Evolutionary conservation across 2,113 vertebrate species (phyloP), one percentile per base, ranked within the genome.

Genomic region (Pipra filicauda): DNA sequence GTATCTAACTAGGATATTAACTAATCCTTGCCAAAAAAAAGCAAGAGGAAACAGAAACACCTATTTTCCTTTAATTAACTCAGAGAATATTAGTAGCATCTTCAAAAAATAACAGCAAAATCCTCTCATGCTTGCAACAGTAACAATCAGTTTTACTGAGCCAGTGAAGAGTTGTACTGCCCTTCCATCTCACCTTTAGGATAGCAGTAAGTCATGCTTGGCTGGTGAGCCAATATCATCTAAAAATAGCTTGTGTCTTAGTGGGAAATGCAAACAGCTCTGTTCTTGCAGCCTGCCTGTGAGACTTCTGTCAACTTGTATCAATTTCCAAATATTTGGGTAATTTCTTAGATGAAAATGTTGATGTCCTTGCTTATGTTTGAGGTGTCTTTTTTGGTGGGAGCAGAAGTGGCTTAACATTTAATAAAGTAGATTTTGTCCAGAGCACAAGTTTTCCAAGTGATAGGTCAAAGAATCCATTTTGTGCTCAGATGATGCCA

Each of bases 211-310:
- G 84, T 84, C 52, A 78, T 86, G 17, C 69, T 92, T 83, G 82
- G 52, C 64, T 91, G 55, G 48, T 71, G 52, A 90, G 64, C 75
- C 79, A 86, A 20, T 86, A 88, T 51, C 0, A 10, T 83, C 88
- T 96, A 95, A 96, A 97, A 95, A 96, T 95, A 96, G 57, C 39
- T 52, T 43, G 20, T 72, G 39, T 89, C 58, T 89, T 66, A 80
- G 55, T 79, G 43, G 67, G 64, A 94, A 88, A 88, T 39, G 46
- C 88, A 88, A 83, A 77, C 67, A 80, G 72, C 57, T 94, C 72
- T 58, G 13, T 64, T 90, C 64, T 48, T 81, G 28, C 69, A 80
- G 72, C 43, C 57, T 94, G 69, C 48, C 43, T 67, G 59, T 52
- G 64, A 91, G 51, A 77, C 24, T 94, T 73, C 35, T 71, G 75